Base-by-base conservation (phyloP, 2,113 vertebrate species). In the Cryptoleucopteryx plumbea region DNA sequence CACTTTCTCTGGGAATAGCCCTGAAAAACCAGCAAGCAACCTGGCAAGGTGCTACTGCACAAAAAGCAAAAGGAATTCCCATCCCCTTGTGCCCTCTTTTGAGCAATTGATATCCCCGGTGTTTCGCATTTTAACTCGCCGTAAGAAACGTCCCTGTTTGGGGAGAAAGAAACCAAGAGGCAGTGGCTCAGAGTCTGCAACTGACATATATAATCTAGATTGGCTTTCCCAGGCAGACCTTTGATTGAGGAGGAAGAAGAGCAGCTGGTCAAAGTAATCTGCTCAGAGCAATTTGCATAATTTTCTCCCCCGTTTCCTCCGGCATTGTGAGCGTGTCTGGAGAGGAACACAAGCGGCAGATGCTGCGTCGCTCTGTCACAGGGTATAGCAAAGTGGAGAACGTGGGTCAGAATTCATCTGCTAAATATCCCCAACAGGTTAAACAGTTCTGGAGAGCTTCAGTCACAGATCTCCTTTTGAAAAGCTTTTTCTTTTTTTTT, bases 371-470 rank as follows among this genome's bases (percentile, higher is more conserved):
- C 90, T 75, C 92, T 72, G 95, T 92, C 93, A 93, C 90, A 93
- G 96, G 62, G 68, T 73, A 96, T 9, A 91, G 96, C 75, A 93
- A 97, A 98, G 96, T 95, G 92, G 94, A 96, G 96, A 96, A 96
- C 98, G 95, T 98, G 98, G 98, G 85, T 81, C 94, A 97, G 98
- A 98, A 98, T 98, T 98, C 98, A 98, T 98, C 98, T 97, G 92
- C 95, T 97, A 96, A 98, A 98, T 98, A 98, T 98, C 97, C 95
- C 92, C 96, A 97, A 97, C 97, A 98, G 97, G 97, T 98, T 98
- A 98, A 98, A 97, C 96, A 98, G 97, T 96, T 97, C 97, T 97
- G 96, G 95, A 98, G 97, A 45, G 62, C 95, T 91, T 91, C 97
- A 98, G 98, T 98, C 98, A 98, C 98, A 98, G 95, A 97, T 92